A percentile compares a stretch with the other conserved stretches of the same genome.
Conservation (phyloP, 2,888 invertebrate species). For the Candidula unifasciata region DNA sequence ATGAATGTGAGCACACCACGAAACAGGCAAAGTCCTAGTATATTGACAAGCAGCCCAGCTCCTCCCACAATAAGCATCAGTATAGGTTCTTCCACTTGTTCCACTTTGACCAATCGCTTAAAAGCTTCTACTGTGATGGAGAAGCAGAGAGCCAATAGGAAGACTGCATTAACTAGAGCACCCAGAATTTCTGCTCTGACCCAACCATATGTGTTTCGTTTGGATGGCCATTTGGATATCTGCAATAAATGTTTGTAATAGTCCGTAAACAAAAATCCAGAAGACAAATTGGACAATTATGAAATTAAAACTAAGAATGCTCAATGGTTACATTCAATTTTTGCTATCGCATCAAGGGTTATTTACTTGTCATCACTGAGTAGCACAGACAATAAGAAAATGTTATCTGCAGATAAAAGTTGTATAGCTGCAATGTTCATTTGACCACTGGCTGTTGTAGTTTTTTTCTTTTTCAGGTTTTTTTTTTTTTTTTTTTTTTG, state of each 20-base stretch:
- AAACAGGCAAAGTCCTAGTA: slow-evolving; percentile 93
- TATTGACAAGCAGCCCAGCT: slow-evolving; percentile 92
- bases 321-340: no score
- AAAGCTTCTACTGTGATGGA: slow-evolving; percentile 98
- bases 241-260: slow-evolving; percentile 51
- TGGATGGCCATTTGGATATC: slow-evolving; percentile 77
- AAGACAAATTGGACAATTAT: no score
- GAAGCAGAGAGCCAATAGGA: slow-evolving; percentile 97
- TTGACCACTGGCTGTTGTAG: no score
- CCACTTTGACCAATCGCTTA: slow-evolving; percentile 83
- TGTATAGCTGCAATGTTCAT: no score
- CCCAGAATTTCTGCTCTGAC: slow-evolving; percentile 98
- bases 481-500: no score
- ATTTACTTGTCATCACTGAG: no score
- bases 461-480: no score
- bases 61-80: slow-evolving; percentile 92
- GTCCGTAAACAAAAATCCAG: no score
- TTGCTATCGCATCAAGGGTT: no score
- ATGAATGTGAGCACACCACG: slow-evolving; percentile 29
- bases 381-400: no score
- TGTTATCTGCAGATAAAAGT: no score
- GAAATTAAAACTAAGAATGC: no score
- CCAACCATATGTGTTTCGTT: slow-evolving; percentile 99
- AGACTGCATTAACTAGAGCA: slow-evolving; percentile 97
- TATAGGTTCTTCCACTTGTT: slow-evolving; percentile 84